phyloP scores from a whole-genome alignment of 2,797 vertebrate species.

The Ataeniobius toweri region DNA sequence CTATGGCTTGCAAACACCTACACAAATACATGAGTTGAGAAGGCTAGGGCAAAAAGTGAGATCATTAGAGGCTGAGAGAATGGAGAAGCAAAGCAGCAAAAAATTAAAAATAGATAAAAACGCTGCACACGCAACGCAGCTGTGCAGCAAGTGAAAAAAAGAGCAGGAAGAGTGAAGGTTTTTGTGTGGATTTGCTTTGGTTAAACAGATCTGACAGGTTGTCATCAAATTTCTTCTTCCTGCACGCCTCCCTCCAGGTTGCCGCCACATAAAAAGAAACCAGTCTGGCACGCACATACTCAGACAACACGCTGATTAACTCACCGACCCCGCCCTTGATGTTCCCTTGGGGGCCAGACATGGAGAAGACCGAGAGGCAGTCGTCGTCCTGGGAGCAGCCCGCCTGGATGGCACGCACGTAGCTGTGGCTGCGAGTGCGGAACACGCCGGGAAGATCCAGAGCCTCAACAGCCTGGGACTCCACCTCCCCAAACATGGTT shows the following conservation, averaged over 20 bases:
- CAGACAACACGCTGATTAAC: conserved; percentile 38
- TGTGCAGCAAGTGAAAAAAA: neutral
- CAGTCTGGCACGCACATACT: conserved; percentile 11
- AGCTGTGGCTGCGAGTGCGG: conserved; percentile 98
- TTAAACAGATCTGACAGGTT: conserved; percentile 32
- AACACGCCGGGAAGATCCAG: conserved; percentile 97
- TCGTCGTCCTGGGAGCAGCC: conserved; percentile 98
- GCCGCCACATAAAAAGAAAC: conserved; percentile 27
- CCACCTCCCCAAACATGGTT: conserved; percentile 94
- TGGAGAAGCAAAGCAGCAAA: neutral
- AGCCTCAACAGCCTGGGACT: conserved; percentile 96
- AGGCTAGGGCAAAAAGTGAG: conserved; percentile 5
- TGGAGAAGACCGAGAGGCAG: conserved; percentile 95
- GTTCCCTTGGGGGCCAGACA: conserved; percentile 88
- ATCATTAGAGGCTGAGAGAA: conserved; percentile 18
- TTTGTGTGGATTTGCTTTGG: conserved; percentile 10
- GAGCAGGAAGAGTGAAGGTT: neutral
- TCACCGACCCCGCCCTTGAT: conserved; percentile 92
- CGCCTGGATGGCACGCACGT: conserved; percentile 97
- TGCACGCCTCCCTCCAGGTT: conserved; percentile 19
- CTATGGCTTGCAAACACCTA: conserved; percentile 14
- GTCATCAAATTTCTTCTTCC: conserved; percentile 25
- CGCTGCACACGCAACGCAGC: conserved; percentile 21
- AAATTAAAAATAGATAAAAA: conserved; percentile 43
- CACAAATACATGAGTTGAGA: conserved; percentile 17